Conservation (phyloP, 1,140 invertebrate species). For the Magallana ariakensis region DNA sequence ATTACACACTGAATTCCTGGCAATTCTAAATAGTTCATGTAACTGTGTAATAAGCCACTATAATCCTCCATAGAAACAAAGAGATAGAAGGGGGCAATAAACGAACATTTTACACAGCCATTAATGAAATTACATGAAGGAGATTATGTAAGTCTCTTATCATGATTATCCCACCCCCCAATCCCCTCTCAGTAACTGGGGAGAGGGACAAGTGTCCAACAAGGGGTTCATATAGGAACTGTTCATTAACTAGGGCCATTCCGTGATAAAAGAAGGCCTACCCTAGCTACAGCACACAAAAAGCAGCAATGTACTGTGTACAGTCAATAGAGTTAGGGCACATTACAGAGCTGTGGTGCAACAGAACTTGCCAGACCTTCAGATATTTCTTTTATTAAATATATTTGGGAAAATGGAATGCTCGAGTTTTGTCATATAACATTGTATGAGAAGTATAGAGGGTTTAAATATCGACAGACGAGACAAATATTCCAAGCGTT, state of each 20-base stretch:
- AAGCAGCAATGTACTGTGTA: not conserved
- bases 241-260: not conserved
- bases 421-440: not conserved
- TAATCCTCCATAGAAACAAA: not conserved
- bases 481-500: not conserved
- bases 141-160: not conserved
- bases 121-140: not conserved
- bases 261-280: not conserved
- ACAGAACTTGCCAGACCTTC: not conserved
- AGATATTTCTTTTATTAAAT: slow-evolving; percentile 26
- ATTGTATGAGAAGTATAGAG: not conserved
- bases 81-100: slow-evolving; percentile 6
- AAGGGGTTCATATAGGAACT: not conserved
- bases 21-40: too few relatives aligned
- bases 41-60: too few relatives aligned
- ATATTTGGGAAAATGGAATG: slow-evolving; percentile 10
- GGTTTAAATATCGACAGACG: not conserved
- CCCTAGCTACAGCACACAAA: not conserved
- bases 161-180: not conserved
- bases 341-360: not conserved
- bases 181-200: not conserved
- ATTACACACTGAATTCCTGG: too few relatives aligned
- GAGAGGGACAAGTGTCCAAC: too few relatives aligned
- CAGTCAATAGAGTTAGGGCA: not conserved
- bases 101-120: not conserved